These are phyloP conservation scores for Crocallis elinguaria DNA, from an alignment of 2,888 invertebrate species.

Conservation along the genomic window DNA sequence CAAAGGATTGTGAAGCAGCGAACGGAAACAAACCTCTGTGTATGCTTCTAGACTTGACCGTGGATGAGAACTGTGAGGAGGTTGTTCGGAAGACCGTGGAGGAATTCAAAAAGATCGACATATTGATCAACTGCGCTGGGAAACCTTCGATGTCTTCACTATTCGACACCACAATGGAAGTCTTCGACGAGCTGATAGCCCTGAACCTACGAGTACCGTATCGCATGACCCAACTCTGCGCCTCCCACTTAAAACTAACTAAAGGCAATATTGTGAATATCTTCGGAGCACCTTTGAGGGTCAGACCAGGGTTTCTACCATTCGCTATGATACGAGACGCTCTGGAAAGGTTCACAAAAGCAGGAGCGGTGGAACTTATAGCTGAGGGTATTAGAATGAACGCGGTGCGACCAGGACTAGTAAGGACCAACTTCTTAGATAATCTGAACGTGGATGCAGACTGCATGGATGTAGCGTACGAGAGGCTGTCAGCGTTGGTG, in stretches of 20 bases:
- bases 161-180: slow-evolving; percentile 59
- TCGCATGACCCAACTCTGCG: slow-evolving; percentile 58
- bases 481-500: slow-evolving; percentile 47
- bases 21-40: slow-evolving; percentile 54
- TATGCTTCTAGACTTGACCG: slow-evolving; percentile 55
- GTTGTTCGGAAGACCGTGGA: slow-evolving; percentile 57
- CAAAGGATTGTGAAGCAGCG: slow-evolving; percentile 47
- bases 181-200: slow-evolving; percentile 60
- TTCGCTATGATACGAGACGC: slow-evolving; percentile 60
- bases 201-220: slow-evolving; percentile 64
- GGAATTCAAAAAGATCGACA: slow-evolving; percentile 54
- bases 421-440: slow-evolving; percentile 59
- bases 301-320: slow-evolving; percentile 59
- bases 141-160: slow-evolving; percentile 56
- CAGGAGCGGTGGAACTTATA: slow-evolving; percentile 60
- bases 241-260: slow-evolving; percentile 55
- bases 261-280: slow-evolving; percentile 67
- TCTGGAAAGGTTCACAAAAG: slow-evolving; percentile 59
- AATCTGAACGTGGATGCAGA: slow-evolving; percentile 61
- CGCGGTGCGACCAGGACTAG: slow-evolving; percentile 64
- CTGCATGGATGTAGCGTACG: slow-evolving; percentile 51
- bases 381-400: slow-evolving; percentile 65
- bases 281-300: slow-evolving; percentile 53
- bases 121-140: slow-evolving; percentile 64
- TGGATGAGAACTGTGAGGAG: slow-evolving; percentile 56